Conservation (phyloP, 35 echinoderm and acorn worm genomes). For the Heliocidaris erythrogramma region DNA sequence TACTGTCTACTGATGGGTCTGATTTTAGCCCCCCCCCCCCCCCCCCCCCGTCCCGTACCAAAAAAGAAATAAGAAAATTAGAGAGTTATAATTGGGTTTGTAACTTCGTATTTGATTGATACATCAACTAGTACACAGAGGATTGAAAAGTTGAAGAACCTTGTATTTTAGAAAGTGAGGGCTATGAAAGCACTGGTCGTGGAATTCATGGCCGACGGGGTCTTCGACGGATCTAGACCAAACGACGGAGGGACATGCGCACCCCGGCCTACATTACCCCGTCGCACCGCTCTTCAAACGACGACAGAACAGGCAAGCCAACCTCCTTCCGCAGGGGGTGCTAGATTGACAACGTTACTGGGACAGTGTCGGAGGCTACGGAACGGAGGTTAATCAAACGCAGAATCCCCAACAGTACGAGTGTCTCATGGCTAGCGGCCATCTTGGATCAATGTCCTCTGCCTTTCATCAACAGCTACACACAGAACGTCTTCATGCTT, state of each 20-base stretch:
- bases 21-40: too few relatives aligned
- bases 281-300: not conserved
- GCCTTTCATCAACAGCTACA: not conserved
- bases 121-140: not conserved
- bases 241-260: not conserved
- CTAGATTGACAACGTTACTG: slow-evolving; percentile 1
- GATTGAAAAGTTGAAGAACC: not conserved
- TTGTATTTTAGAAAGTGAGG: not conserved
- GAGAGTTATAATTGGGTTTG: too few relatives aligned
- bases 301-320: not conserved
- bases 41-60: not conserved
- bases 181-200: not conserved
- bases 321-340: slow-evolving; percentile 8
- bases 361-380: not conserved
- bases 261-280: not conserved
- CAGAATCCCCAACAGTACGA: slow-evolving; percentile 20
- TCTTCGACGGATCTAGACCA: not conserved
- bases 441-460: slow-evolving; percentile 23
- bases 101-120: too few relatives aligned
- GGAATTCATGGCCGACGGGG: not conserved
- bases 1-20: too few relatives aligned
- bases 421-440: slow-evolving; percentile 13
- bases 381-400: slow-evolving; percentile 34
- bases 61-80: not conserved
- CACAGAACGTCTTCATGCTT: not conserved